phyloP scores from a whole-genome alignment of 2,888 invertebrate genomes.

The Hybos culiciformis region DNA sequence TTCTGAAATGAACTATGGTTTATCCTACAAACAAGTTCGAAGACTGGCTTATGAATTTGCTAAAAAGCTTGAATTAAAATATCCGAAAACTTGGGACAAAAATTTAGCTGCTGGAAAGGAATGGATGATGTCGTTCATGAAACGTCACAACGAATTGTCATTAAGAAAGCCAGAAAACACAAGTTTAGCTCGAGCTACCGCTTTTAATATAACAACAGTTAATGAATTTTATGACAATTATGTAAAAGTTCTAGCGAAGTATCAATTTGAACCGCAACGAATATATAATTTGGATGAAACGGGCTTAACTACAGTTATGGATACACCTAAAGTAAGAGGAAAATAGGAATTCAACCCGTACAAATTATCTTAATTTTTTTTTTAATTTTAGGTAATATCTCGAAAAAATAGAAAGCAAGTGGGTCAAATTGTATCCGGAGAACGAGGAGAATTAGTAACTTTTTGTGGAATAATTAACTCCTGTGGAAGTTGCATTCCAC shows the following conservation, averaged over 20 bases:
- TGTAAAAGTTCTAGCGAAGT: neutral
- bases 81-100: neutral
- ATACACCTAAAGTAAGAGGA: neutral
- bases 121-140: neutral
- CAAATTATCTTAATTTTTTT: neutral
- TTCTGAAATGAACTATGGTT: conserved; percentile 8
- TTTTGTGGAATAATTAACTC: conserved; percentile 4
- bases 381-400: neutral
- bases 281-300: conserved; percentile 5
- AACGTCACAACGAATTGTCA: neutral
- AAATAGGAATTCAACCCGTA: neutral
- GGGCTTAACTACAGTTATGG: conserved; percentile 3
- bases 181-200: conserved; percentile 3
- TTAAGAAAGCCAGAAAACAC: conserved; percentile 1
- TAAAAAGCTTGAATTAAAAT: conserved; percentile 2
- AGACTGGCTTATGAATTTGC: conserved; percentile 7
- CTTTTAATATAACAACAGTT: conserved; percentile 8
- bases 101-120: neutral
- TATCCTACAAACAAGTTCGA: conserved; percentile 6
- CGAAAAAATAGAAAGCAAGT: conserved; percentile 8
- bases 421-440: conserved; percentile 14
- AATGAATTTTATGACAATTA: neutral
- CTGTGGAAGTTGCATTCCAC: neutral
- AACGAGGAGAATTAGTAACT: conserved; percentile 15
- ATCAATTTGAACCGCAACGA: neutral